Evolutionary conservation across 2,888 invertebrate species (phyloP).

Genomic region (Apoda limacodes): DNA sequence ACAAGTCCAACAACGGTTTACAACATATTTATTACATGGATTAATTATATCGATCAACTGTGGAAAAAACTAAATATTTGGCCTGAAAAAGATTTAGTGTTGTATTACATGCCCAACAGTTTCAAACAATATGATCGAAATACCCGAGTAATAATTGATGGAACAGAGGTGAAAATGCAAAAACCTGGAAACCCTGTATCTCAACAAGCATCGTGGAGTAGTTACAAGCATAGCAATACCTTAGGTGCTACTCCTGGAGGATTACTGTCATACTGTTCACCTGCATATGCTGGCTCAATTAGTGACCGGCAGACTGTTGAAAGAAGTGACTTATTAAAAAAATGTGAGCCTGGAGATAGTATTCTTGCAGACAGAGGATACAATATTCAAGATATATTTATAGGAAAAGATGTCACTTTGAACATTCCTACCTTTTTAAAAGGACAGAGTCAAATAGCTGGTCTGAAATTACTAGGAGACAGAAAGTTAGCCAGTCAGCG

Average conservation of each 20-base stretch:
- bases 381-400: conserved; percentile 22
- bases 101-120: conserved; percentile 15
- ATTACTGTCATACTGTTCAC: conserved; percentile 15
- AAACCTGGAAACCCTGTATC: conserved; percentile 14
- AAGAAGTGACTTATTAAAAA: conserved; percentile 11
- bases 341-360: conserved; percentile 16
- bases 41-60: too few relatives aligned
- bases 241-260: conserved; percentile 19
- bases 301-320: conserved; percentile 19
- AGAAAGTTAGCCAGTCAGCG: conserved; percentile 9
- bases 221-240: conserved; percentile 18
- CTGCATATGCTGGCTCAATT: conserved; percentile 15
- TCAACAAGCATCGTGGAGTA: too few relatives aligned
- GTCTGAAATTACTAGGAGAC: conserved; percentile 8
- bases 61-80: too few relatives aligned
- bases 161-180: conserved; percentile 16
- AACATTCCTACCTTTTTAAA: conserved; percentile 19
- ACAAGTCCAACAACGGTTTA: too few relatives aligned
- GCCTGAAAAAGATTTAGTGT: too few relatives aligned
- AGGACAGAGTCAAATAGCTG: conserved; percentile 15
- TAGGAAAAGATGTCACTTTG: conserved; percentile 13
- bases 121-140: conserved; percentile 10
- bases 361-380: conserved; percentile 22
- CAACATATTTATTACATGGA: conserved; percentile 18
- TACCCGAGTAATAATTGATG: conserved; percentile 17